Evolutionary conservation across 2,113 vertebrate genomes (phyloP).

Genomic region (Indicator maculatus): DNA sequence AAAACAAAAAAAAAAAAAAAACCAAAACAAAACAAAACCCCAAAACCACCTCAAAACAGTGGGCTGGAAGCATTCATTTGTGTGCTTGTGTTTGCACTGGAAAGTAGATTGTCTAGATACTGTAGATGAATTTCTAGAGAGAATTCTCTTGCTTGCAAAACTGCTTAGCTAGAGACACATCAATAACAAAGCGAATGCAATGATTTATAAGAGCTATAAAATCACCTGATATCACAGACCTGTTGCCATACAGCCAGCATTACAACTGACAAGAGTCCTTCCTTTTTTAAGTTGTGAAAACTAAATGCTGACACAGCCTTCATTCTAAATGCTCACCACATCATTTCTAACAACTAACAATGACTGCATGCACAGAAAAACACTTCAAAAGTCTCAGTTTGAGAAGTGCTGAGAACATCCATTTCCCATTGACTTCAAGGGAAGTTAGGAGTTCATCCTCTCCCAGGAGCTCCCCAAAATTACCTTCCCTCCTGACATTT

Average conservation of each 20-base stretch:
- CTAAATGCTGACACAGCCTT: not conserved
- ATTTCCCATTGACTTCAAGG: not conserved
- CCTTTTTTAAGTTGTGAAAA: not conserved
- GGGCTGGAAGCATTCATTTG: not conserved
- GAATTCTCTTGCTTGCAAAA: not conserved
- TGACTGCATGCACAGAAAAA: not conserved
- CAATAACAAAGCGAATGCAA: not conserved
- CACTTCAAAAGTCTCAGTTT: not conserved
- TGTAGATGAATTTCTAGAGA: not conserved
- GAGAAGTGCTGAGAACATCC: not conserved
- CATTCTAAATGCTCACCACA: not conserved
- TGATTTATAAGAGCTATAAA: not conserved
- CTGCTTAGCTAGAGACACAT: not conserved
- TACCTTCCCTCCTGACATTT: not conserved
- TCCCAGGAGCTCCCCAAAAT: not conserved
- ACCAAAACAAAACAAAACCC: not conserved
- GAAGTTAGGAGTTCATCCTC: not conserved
- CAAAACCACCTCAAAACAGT: too few relatives aligned
- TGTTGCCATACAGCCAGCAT: conserved; percentile 19
- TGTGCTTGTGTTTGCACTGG: not conserved
- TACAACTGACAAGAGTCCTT: not conserved
- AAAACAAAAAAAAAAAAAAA: not conserved
- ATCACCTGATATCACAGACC: not conserved
- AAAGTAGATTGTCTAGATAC: not conserved
- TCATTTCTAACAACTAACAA: not conserved